phyloP scores from a whole-genome alignment of 2,113 vertebrate species.

The Cygnus buccinator region DNA sequence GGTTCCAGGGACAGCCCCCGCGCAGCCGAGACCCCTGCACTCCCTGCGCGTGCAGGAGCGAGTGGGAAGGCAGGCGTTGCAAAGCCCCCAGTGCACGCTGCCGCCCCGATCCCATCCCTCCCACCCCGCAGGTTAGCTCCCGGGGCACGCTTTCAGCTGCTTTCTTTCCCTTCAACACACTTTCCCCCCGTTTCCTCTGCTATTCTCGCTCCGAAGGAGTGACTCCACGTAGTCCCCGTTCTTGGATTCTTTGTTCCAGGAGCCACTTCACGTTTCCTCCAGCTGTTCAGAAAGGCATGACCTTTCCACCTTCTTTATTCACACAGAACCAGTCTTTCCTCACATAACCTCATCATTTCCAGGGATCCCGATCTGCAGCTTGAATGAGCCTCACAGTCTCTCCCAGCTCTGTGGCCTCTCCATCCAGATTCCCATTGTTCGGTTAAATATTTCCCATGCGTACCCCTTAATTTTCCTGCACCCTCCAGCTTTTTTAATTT shows the following conservation, averaged over 20 bases:
- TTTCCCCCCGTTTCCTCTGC: not conserved
- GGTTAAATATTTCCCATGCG: not conserved
- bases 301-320: slow-evolving; percentile 11
- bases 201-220: not conserved
- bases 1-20: not conserved
- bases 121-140: not conserved
- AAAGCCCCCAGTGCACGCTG: not conserved
- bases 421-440: not conserved
- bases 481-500: slow-evolving; percentile 15
- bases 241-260: slow-evolving; percentile 45
- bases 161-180: slow-evolving; percentile 16
- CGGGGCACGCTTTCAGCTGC: not conserved
- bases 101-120: not conserved
- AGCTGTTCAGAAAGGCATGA: not conserved
- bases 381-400: not conserved
- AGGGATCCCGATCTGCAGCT: not conserved
- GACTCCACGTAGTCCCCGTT: not conserved
- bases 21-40: not conserved
- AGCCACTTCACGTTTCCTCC: slow-evolving; percentile 29
- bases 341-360: not conserved
- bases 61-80: slow-evolving; percentile 15
- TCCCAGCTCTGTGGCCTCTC: not conserved
- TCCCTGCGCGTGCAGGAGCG: not conserved
- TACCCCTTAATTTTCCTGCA: not conserved
- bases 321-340: not conserved